These are phyloP conservation scores for Sebastes vulpes DNA, from an alignment of 2,797 vertebrate genomes.

Conservation along the genomic window DNA sequence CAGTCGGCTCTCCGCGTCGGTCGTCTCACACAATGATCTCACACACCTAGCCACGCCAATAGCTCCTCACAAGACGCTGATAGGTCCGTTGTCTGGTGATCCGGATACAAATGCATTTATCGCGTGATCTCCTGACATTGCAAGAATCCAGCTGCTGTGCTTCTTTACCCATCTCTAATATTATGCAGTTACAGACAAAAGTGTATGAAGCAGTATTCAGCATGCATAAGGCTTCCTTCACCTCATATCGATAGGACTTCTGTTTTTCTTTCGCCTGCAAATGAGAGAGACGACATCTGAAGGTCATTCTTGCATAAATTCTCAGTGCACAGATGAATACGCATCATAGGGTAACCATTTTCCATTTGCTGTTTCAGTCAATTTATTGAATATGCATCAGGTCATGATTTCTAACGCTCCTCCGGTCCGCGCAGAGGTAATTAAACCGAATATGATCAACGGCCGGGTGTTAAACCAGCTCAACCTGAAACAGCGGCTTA, in stretches of 20 bases:
- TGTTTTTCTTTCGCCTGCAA: background rate
- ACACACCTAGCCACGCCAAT: too few species aligned
- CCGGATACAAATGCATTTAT: too few species aligned
- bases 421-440: constrained; percentile 62
- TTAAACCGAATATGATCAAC: constrained; percentile 76
- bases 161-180: background rate
- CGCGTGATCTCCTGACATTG: too few species aligned
- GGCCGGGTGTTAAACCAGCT: constrained; percentile 68
- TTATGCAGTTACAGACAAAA: constrained; percentile 11
- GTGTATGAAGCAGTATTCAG: background rate
- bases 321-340: constrained; percentile 34
- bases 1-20: too few species aligned
- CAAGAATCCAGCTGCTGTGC: too few species aligned
- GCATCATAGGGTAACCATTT: constrained; percentile 28
- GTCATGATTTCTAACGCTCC: constrained; percentile 62
- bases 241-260: constrained; percentile 18
- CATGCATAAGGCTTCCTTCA: background rate
- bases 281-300: constrained; percentile 19
- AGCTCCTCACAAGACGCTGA: too few species aligned
- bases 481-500: constrained; percentile 64
- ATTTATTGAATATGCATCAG: constrained; percentile 76
- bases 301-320: constrained; percentile 60
- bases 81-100: too few species aligned
- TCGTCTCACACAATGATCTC: too few species aligned
- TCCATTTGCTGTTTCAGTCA: constrained; percentile 58